These are phyloP conservation scores for Globodera ellingtonae DNA, from an alignment of 1,140 invertebrate species.

Conservation along the genomic window DNA sequence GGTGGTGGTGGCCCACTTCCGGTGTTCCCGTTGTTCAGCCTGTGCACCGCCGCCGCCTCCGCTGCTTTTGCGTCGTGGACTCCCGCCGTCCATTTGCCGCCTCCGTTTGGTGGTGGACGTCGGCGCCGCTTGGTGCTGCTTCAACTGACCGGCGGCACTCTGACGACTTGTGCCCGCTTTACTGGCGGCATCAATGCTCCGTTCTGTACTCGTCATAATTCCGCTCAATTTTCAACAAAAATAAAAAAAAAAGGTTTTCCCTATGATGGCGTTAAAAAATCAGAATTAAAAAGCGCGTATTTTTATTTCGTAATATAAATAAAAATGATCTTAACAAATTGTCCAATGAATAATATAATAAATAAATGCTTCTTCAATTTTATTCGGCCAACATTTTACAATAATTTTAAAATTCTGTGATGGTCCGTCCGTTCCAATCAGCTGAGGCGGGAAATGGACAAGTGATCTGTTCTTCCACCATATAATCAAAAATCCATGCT, in stretches of 20 bases:
- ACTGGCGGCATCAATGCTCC: neutral
- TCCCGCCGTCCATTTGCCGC: too few relatives aligned
- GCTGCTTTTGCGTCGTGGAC: neutral
- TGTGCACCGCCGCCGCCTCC: neutral
- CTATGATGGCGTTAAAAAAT: too few relatives aligned
- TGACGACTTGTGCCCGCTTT: neutral
- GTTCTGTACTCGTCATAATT: neutral
- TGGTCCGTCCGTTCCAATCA: too few relatives aligned
- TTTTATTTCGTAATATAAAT: too few relatives aligned
- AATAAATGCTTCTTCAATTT: neutral
- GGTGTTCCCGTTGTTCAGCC: neutral
- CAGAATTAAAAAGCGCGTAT: too few relatives aligned
- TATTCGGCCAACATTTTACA: neutral
- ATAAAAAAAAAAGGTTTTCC: too few relatives aligned
- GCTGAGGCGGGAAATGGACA: too few relatives aligned
- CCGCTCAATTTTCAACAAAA: too few relatives aligned
- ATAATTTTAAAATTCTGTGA: neutral
- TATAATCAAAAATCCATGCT: too few relatives aligned
- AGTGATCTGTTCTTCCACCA: too few relatives aligned
- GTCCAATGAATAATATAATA: neutral
- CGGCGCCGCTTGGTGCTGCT: neutral
- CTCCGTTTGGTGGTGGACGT: too few relatives aligned
- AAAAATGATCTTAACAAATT: too few relatives aligned
- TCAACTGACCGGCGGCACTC: neutral
- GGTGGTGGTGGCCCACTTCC: neutral